Evolutionary conservation across 2,113 vertebrate species (phyloP), one percentile per base, ranked within the genome.

Genomic region (Castor canadensis): DNA sequence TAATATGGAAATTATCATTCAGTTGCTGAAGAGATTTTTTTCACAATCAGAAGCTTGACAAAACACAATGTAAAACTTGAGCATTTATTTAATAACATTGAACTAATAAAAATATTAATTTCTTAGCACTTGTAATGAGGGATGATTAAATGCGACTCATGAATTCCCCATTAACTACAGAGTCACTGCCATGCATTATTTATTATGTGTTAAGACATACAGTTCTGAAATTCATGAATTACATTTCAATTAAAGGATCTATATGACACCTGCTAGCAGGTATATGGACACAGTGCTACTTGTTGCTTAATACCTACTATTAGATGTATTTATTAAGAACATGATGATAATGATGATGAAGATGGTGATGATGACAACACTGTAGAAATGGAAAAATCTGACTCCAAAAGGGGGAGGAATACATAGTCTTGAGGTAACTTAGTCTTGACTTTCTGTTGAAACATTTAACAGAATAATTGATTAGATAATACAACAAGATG

Each of bases 321-420:
- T 93, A 96, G 96, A 95, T 97, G 97, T 90, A 98, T 77, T 96
- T 98, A 96, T 97, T 97, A 98, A 98, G 92, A 94, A 96, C 94
- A 96, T 92, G 96, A 96, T 97, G 97, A 94, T 56, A 95, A 97
- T 97, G 97, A 96, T 97, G 97, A 96, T 97, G 97, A 97, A 93
- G 97, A 97, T 97, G 97, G 19, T 97, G 97, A 95, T 97, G 97
- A 93, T 93, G 97, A 97, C 95, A 97, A 97, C 96, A 97, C 91
- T 77, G 96, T 66, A 96, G 97, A 93, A 97, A 98, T 97, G 95
- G 95, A 89, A 96, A 96, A 95, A 96, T 96, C 93, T 97, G 96
- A 95, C 87, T 97, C 97, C 96, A 94, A 95, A 97, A 97, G 91
- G 94, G 96, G 91, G 9, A 97, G 69, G 83, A 95, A 95, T 90